phyloP scores from a whole-genome alignment of 2,888 invertebrate species.

The Smittia aterrima region DNA sequence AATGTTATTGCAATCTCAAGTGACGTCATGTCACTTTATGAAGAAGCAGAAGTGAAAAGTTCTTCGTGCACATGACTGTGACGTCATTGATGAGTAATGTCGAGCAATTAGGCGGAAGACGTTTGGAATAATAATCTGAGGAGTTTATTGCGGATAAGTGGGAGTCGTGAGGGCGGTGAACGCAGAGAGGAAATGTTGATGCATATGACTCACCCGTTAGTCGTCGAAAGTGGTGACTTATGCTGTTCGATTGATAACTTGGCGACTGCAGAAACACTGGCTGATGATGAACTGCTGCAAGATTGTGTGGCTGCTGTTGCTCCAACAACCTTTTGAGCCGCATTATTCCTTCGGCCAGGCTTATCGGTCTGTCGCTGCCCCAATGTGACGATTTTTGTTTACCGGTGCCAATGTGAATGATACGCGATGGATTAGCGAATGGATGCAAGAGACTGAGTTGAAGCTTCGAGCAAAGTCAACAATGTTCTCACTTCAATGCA shows the following conservation, averaged over 20 bases:
- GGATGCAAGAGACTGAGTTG: background rate
- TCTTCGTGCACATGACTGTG: background rate
- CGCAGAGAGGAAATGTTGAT: background rate
- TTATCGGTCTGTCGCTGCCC: conserved; percentile 47
- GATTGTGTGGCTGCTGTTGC: conserved; percentile 33
- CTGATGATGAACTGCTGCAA: conserved; percentile 32
- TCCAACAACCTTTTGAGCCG: conserved; percentile 45
- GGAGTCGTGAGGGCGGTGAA: background rate
- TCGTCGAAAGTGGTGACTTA: conserved; percentile 32
- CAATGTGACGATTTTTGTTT: conserved; percentile 44
- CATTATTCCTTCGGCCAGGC: conserved; percentile 47
- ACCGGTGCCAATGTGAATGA: conserved; percentile 26
- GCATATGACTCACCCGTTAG: conserved; percentile 33
- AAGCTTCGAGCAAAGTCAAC: background rate
- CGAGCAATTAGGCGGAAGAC: background rate
- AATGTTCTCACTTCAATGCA: background rate
- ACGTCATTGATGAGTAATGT: background rate
- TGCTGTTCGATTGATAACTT: conserved; percentile 31
- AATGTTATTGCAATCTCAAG: no score
- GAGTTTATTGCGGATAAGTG: background rate
- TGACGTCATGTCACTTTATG: no score
- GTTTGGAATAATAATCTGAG: background rate
- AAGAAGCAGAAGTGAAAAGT: no score
- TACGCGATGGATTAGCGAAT: background rate
- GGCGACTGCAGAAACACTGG: conserved; percentile 5